Evolutionary conservation across 2,113 vertebrate species (phyloP).

Genomic region (Picathartes gymnocephalus): DNA sequence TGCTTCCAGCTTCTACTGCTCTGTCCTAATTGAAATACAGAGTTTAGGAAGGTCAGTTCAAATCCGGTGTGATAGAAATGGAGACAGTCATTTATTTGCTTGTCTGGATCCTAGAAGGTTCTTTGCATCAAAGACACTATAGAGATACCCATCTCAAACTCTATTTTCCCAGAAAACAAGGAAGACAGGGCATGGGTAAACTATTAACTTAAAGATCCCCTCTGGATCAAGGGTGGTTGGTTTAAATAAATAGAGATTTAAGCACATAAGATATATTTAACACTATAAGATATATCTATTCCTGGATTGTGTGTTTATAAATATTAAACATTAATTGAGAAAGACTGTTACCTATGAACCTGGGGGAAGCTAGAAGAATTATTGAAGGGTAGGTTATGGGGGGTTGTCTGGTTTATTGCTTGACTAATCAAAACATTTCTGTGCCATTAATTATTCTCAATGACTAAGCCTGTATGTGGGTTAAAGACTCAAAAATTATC

Average conservation of each 20-base stretch:
- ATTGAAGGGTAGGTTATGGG: background rate
- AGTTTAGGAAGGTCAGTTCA: background rate
- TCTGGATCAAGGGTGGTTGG: background rate
- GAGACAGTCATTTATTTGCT: background rate
- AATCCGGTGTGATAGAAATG: background rate
- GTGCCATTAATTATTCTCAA: conserved; percentile 29
- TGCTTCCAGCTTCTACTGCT: background rate
- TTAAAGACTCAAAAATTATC: conserved; percentile 41
- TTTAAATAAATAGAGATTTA: background rate
- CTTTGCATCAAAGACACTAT: background rate
- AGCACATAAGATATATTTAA: background rate
- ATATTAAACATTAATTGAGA: background rate
- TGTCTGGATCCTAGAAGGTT: background rate
- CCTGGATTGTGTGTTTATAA: background rate
- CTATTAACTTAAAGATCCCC: background rate
- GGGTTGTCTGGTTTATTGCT: conserved; percentile 3
- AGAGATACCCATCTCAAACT: background rate
- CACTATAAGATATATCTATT: background rate
- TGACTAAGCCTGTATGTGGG: background rate
- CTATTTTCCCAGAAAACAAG: background rate
- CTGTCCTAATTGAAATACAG: background rate
- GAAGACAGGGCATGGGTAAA: background rate
- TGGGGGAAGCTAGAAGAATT: background rate
- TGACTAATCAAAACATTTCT: conserved; percentile 43
- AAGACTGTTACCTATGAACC: background rate